phyloP scores from a whole-genome alignment of 2,797 vertebrate genomes.

The Urocyon cinereoargenteus region DNA sequence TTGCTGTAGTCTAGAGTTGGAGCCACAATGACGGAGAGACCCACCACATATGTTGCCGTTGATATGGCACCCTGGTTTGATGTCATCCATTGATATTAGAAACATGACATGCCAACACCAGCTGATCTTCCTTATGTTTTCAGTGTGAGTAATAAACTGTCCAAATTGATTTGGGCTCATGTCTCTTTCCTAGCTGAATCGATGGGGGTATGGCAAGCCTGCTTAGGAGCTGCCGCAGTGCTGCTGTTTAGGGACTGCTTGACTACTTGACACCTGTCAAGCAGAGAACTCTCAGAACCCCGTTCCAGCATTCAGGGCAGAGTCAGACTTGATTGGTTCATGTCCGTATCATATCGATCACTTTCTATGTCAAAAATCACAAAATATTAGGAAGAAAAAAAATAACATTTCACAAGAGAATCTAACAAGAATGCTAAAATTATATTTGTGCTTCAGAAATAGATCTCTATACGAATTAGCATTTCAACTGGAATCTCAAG shows the following conservation, averaged over 20 bases:
- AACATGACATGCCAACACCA: not conserved
- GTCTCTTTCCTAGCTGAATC: slow-evolving; percentile 9
- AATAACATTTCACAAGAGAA: not conserved
- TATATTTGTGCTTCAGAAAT: slow-evolving; percentile 14
- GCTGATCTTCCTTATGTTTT: slow-evolving; percentile 44
- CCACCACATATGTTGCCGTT: not conserved
- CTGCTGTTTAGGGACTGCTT: not conserved
- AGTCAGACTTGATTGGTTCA: not conserved
- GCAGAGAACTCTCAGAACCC: not conserved
- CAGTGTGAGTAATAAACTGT: not conserved
- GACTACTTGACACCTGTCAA: not conserved
- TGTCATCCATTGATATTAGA: not conserved
- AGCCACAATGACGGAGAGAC: not conserved
- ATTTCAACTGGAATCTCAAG: not conserved
- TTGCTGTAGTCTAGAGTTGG: not conserved
- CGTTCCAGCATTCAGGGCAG: not conserved
- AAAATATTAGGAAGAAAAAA: slow-evolving; percentile 32
- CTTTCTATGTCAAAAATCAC: not conserved
- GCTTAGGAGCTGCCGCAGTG: not conserved
- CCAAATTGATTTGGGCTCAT: not conserved
- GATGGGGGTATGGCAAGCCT: not conserved
- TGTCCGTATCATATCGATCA: not conserved
- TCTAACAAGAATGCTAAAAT: not conserved
- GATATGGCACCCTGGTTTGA: not conserved
- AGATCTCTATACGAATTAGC: not conserved